Conservation (phyloP, 1,140 invertebrate genomes). For the Acromyrmex charruanus region DNA sequence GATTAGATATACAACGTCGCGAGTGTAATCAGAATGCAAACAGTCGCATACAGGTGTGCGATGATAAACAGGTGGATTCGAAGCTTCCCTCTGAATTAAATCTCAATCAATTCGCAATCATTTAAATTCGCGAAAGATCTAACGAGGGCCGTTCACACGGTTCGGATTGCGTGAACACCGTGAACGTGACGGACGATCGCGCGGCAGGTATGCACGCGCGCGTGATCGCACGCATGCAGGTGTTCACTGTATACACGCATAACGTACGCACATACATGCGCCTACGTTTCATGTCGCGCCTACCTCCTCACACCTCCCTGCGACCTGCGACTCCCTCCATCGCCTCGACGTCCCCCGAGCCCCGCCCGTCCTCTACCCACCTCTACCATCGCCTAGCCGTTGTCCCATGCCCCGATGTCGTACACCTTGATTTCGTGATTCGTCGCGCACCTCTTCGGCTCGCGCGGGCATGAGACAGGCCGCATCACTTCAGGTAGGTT, state of each 20-base stretch:
- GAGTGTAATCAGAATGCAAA: not conserved
- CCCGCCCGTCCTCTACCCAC: not conserved
- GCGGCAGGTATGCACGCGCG: not conserved
- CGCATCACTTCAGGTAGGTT: conserved; percentile 70
- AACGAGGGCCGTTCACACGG: not conserved
- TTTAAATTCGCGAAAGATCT: not conserved
- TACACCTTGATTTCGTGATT: conserved; percentile 74
- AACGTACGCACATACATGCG: too few species aligned
- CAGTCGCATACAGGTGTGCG: not conserved
- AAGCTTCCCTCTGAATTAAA: not conserved
- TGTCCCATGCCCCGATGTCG: conserved; percentile 54
- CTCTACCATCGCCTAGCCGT: conserved; percentile 28
- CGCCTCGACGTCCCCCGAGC: not conserved
- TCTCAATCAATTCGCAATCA: not conserved
- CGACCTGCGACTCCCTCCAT: not conserved
- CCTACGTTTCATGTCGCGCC: not conserved
- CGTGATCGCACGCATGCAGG: not conserved
- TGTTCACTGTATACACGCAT: not conserved
- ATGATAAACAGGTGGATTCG: not conserved
- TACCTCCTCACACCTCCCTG: not conserved
- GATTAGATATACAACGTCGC: not conserved
- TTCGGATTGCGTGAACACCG: not conserved
- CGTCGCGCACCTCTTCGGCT: conserved; percentile 70
- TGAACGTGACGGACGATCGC: not conserved
- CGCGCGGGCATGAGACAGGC: conserved; percentile 71